Conservation (phyloP, 2,888 invertebrate species). For the Lydus trimaculatus region DNA sequence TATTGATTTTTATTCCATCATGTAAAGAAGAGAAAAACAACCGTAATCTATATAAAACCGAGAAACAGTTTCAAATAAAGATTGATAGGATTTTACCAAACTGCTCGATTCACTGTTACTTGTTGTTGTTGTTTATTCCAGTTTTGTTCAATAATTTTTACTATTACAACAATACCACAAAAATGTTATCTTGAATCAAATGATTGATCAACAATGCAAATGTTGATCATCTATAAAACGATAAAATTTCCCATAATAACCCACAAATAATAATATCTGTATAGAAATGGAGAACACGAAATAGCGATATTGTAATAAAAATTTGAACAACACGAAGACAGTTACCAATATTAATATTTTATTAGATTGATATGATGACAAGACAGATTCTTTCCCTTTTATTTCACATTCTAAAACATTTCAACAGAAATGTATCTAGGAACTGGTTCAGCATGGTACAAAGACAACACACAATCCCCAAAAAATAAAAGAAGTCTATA, state of each 20-base stretch:
- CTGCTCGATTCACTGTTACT: not conserved
- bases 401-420: not conserved
- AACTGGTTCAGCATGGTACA: slow-evolving; percentile 13
- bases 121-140: not conserved
- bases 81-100: not conserved
- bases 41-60: not conserved
- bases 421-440: slow-evolving; percentile 20
- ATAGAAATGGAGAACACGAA: slow-evolving; percentile 19
- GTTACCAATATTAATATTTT: slow-evolving; percentile 32
- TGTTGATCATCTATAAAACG: not conserved
- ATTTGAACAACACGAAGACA: slow-evolving; percentile 26
- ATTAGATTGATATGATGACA: slow-evolving; percentile 40
- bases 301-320: slow-evolving; percentile 22
- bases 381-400: slow-evolving; percentile 31
- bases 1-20: not conserved
- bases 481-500: slow-evolving; percentile 11
- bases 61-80: not conserved
- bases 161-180: no score
- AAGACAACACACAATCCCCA: slow-evolving; percentile 10
- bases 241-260: not conserved
- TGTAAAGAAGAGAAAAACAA: not conserved
- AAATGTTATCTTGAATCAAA: not conserved
- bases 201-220: not conserved
- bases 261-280: not conserved
- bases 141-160: not conserved